Evolutionary conservation across 2,797 vertebrate species (phyloP).

Genomic region (Clarias pachynema): DNA sequence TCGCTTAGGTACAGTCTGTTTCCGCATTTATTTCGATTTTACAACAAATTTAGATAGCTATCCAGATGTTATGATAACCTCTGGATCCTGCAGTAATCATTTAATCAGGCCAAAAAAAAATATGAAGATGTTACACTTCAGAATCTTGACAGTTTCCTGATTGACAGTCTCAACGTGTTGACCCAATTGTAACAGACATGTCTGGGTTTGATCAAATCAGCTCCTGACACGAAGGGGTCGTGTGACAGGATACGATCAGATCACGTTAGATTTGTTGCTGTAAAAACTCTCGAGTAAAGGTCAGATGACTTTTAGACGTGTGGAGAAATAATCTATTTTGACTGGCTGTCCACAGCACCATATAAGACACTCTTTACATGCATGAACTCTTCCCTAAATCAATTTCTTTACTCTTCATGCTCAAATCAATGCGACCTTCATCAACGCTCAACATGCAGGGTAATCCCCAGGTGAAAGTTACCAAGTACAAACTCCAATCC

Average conservation of each 20-base stretch:
- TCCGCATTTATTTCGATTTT: neutral
- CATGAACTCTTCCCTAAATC: neutral
- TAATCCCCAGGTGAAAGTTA: neutral
- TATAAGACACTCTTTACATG: neutral
- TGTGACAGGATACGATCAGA: constrained; percentile 6
- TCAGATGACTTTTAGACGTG: constrained; percentile 9
- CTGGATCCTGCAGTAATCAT: neutral
- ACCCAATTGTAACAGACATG: neutral
- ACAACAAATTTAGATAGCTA: neutral
- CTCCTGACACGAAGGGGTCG: neutral
- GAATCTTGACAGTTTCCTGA: neutral
- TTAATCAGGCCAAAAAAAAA: neutral
- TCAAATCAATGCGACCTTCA: neutral
- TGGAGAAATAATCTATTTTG: neutral
- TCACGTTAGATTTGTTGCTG: neutral
- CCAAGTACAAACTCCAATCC: neutral
- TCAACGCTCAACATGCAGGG: neutral
- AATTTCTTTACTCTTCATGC: neutral
- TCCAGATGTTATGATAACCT: neutral
- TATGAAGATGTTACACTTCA: neutral
- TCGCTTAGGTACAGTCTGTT: neutral
- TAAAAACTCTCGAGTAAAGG: neutral
- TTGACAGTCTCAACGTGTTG: neutral
- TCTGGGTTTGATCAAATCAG: neutral
- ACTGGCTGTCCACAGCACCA: neutral